A percentile compares a stretch with the other conserved stretches of the same genome.
Conservation (phyloP, 2,888 invertebrate species). For the Brachynemurus nebulosus region DNA sequence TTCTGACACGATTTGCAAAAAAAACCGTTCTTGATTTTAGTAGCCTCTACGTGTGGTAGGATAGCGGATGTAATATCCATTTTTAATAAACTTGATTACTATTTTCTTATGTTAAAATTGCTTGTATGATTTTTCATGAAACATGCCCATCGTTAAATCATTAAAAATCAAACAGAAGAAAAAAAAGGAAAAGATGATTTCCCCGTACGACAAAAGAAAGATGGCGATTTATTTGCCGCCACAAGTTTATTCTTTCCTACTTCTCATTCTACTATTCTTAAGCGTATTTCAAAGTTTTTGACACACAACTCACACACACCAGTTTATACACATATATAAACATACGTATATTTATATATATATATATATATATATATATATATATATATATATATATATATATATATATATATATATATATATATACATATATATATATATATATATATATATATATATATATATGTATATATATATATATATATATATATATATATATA, state of each 20-base stretch:
- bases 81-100: no score
- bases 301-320: constrained; percentile 1
- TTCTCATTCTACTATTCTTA: no score
- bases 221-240: constrained; percentile 7
- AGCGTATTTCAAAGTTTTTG: constrained; percentile 6
- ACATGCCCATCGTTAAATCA: no score
- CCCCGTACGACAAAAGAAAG: constrained; percentile 5
- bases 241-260: not conserved
- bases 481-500: no score
- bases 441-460: constrained; percentile 2
- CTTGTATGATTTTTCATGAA: no score
- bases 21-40: no score
- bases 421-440: not conserved
- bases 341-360: not conserved
- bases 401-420: not conserved
- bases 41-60: no score
- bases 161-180: no score
- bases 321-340: not conserved
- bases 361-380: constrained; percentile 2
- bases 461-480: constrained; percentile 1
- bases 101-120: no score
- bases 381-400: not conserved
- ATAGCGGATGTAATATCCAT: no score
- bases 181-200: no score
- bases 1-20: no score